phyloP scores from a whole-genome alignment of 2,888 invertebrate species.

The Morpho achilles region DNA sequence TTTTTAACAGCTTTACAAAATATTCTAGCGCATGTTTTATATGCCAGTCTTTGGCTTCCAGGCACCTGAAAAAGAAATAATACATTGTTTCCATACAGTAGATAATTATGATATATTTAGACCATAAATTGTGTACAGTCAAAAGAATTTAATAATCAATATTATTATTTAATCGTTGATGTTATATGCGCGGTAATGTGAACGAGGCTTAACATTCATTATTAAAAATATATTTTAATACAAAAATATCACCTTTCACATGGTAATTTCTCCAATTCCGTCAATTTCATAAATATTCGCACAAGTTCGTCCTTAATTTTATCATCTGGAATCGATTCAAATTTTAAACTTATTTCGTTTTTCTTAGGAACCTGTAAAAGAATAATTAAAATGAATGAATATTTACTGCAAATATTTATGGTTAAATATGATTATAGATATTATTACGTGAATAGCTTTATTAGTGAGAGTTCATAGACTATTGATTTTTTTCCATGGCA shows the following conservation, averaged over 20 bases:
- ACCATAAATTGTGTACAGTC: neutral
- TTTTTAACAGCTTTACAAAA: conserved; percentile 48
- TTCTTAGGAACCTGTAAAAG: conserved; percentile 46
- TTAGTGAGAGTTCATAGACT: conserved; percentile 22
- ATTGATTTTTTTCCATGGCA: conserved; percentile 39
- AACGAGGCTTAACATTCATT: too few species aligned
- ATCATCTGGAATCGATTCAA: conserved; percentile 52
- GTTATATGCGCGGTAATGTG: too few species aligned
- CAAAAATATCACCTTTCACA: conserved; percentile 44
- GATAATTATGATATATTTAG: neutral
- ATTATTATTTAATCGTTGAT: too few species aligned
- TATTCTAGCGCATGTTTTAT: conserved; percentile 60
- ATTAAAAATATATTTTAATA: neutral
- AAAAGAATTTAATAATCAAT: neutral
- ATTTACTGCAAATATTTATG: conserved; percentile 1
- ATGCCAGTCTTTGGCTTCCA: conserved; percentile 83
- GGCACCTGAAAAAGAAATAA: conserved; percentile 71
- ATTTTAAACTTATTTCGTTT: conserved; percentile 39
- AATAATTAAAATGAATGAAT: neutral
- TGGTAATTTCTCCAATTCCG: conserved; percentile 41
- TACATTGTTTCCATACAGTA: neutral
- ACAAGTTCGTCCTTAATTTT: conserved; percentile 47
- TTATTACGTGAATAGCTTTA: conserved; percentile 7
- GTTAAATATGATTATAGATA: neutral
- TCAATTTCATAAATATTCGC: conserved; percentile 54